Base-by-base conservation (phyloP, 2,888 invertebrate genomes). In the Drosophila peninsularis region DNA sequence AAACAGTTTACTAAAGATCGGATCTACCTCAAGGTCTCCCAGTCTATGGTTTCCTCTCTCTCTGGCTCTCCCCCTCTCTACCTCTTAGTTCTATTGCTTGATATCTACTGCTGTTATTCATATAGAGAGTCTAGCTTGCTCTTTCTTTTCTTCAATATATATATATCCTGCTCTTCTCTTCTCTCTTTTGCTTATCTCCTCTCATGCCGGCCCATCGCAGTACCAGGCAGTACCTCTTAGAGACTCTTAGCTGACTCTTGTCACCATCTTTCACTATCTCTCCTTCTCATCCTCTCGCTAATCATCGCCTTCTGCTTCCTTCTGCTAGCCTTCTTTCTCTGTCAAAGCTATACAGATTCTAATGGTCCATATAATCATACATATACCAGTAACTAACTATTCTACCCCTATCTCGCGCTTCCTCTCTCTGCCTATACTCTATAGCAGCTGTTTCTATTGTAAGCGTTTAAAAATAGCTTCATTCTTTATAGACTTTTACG, bases 381-480 rank as follows among this genome's bases (percentile, higher is more conserved):
- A 44, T 44, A n/a, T 44, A 44, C 24, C 2, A 9, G n/a, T n/a
- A n/a, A n/a, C n/a, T n/a, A n/a, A n/a, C n/a, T 14, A 44, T 7
- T 49, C 30, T 1, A n/a, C 14, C 9, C 5, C 36, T 24, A 24
- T 0, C 24, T 24, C 14, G n/a, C 21, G 11, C 19, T 4, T 2
- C 5, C 19, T 21, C 14, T 9, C 14, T n/a, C 2, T 24, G 1
- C 3, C 17, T n/a, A 10, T 36, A 14, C n/a, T 17, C 6, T 27
- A 24, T 19, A 52, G 11, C 52, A 37, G 27, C 52, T 52, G 52
- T 47, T 19, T 17, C 37, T 14, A 14, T n/a, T n/a, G 10, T 24
- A 3, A 52, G 10, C 24, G 13, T 52, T n/a, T 37, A 27, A n/a
- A 27, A 36, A 52, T 52, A 52, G 52, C n/a, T 17, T 17, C 27